These are phyloP conservation scores for Proterorhinus semilunaris DNA, from an alignment of 2,113 vertebrate species.

Conservation along the genomic window DNA sequence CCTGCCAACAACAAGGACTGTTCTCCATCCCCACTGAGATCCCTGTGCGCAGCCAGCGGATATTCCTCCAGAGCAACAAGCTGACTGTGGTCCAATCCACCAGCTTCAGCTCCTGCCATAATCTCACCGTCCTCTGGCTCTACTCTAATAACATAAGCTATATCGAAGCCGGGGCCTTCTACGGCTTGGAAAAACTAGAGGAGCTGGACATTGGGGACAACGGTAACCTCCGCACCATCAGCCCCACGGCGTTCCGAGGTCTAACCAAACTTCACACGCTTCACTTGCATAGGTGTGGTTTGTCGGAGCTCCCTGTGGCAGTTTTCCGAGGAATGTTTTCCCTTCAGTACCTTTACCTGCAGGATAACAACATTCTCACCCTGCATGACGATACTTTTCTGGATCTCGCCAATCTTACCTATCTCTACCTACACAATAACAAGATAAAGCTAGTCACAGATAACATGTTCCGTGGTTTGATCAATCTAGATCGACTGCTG, in stretches of 20 bases:
- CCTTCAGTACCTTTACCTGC: conserved; percentile 95
- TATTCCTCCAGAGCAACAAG: conserved; percentile 96
- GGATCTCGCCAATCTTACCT: conserved; percentile 95
- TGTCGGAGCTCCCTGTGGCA: conserved; percentile 86
- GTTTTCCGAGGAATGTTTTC: conserved; percentile 91
- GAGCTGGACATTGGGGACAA: conserved; percentile 97
- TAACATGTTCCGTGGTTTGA: conserved; percentile 88
- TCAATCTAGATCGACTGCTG: conserved; percentile 90
- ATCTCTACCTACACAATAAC: conserved; percentile 96
- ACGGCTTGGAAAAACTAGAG: conserved; percentile 88
- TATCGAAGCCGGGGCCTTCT: conserved; percentile 89
- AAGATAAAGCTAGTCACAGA: conserved; percentile 90
- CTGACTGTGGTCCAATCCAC: conserved; percentile 86
- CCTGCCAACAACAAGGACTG: conserved; percentile 96
- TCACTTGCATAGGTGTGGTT: conserved; percentile 92
- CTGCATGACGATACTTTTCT: conserved; percentile 91
- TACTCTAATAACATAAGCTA: conserved; percentile 94
- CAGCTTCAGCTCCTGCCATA: conserved; percentile 90
- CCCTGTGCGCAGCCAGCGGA: conserved; percentile 89
- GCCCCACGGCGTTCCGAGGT: conserved; percentile 87
- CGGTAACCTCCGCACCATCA: conserved; percentile 86
- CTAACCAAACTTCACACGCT: conserved; percentile 91
- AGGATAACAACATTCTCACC: conserved; percentile 89
- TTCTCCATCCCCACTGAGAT: conserved; percentile 89
- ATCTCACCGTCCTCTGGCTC: conserved; percentile 94